Base-by-base conservation (phyloP, 2,888 invertebrate genomes). In the Melanchra persicariae region DNA sequence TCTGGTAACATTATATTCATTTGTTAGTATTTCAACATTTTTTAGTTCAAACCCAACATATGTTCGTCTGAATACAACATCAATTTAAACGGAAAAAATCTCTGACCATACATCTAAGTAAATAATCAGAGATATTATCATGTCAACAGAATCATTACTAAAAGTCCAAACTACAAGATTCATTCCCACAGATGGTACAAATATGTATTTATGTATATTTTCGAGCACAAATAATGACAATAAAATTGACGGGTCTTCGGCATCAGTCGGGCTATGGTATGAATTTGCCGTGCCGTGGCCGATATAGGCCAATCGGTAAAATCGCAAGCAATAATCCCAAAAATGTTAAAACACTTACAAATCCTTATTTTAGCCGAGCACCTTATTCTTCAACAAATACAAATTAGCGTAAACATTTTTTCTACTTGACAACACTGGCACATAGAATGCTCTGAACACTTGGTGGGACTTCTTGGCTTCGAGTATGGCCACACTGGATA, bases 371-470 rank as follows among this genome's bases (percentile, higher is more conserved):
- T 58, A 77, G 1, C 59, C 75, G 37, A 89, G 74, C 26, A 90
- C 72, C 78, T 93, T 95, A 90, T 96, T 97, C 82, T 94, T 96
- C 77, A 98, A 93, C 74, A 98, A 95, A 93, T 97, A 98, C 87
- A 98, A 97, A 84, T 97, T 97, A 9, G 97, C 98, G 88, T 97
- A 98, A 22, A 96, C 96, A 63, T 97, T 97, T 89, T 97, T 97
- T 84, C 96, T 96, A 84, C 96, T 96, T 17, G 97, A 97, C 34
- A 98, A 84, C 87, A 97, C 97, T 59, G 99, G 99, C 91, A 99
- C 96, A 93, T 98, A 99, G 91, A 99, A 99, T 6, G 99, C 98
- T 89, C 99, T 96, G 85, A 98, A 97, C 64, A 98, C 92, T 82
- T 95, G 95, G 89, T 98, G 97, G 0, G 98, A 98, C 94, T 97